phyloP scores from a whole-genome alignment of 2,888 invertebrate species.

The Ormyrus pomaceus region DNA sequence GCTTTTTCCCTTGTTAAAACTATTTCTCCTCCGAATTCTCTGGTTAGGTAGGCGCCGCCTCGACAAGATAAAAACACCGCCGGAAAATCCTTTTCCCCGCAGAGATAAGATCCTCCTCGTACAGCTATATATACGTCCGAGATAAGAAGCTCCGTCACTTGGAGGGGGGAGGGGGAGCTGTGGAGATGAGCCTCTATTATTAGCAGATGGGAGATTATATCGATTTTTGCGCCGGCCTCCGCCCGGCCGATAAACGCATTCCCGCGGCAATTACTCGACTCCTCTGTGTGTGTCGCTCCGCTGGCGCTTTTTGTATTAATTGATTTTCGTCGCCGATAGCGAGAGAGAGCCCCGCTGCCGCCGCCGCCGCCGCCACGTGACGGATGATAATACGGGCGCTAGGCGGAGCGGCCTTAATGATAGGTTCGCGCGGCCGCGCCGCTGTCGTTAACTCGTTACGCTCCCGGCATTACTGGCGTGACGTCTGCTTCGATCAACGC shows the following conservation, averaged over 20 bases:
- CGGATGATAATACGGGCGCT: conserved; percentile 47
- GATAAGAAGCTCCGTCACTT: conserved; percentile 21
- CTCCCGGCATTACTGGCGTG: conserved; percentile 16
- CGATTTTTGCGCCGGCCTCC: conserved; percentile 68
- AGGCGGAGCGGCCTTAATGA: conserved; percentile 28
- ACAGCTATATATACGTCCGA: conserved; percentile 53
- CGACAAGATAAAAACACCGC: background rate
- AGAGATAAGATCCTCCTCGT: conserved; percentile 19
- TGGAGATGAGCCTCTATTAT: conserved; percentile 72
- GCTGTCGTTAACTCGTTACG: background rate
- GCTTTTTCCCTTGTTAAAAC: too few species aligned
- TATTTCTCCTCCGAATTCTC: too few species aligned
- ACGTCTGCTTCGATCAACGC: conserved; percentile 43
- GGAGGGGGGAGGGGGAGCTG: conserved; percentile 7
- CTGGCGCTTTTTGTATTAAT: conserved; percentile 69
- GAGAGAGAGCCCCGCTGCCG: background rate
- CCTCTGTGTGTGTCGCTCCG: conserved; percentile 43
- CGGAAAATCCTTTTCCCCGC: background rate
- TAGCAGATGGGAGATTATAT: conserved; percentile 74
- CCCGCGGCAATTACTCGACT: conserved; percentile 71
- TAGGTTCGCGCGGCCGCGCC: conserved; percentile 5
- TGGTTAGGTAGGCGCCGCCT: too few species aligned
- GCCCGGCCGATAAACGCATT: conserved; percentile 68
- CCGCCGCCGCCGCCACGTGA: conserved; percentile 47
- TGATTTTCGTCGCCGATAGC: conserved; percentile 66